These are phyloP conservation scores for Scelioninae gen. 1 DNA, from an alignment of 2,888 invertebrate genomes.

Conservation along the genomic window DNA sequence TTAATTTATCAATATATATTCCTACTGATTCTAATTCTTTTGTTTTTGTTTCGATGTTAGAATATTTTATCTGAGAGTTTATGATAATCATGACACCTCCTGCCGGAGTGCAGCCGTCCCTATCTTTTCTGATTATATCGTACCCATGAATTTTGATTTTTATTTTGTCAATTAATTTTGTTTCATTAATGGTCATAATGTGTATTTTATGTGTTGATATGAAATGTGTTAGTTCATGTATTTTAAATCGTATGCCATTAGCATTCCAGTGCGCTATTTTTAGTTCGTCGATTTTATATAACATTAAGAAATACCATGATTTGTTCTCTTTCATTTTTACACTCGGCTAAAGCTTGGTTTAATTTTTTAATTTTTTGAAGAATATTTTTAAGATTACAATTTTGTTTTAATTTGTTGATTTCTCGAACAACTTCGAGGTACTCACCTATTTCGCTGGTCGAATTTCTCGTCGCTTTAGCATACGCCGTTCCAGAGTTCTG, in stretches of 20 bases:
- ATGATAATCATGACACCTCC: not conserved
- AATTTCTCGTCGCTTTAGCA: too few species aligned
- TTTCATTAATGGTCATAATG: not conserved
- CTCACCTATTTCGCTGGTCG: too few species aligned
- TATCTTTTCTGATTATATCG: not conserved
- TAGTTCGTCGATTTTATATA: not conserved
- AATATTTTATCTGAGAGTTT: not conserved
- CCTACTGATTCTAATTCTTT: not conserved
- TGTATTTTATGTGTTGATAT: not conserved
- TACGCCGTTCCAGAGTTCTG: too few species aligned
- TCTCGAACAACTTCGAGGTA: too few species aligned
- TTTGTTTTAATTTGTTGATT: too few species aligned
- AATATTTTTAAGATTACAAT: not conserved
- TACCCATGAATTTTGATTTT: not conserved
- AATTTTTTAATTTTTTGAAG: not conserved
- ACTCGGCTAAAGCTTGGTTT: not conserved
- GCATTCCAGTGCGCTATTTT: conserved; percentile 3
- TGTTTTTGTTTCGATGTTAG: not conserved
- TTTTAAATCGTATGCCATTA: not conserved
- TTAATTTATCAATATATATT: not conserved
- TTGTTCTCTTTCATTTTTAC: not conserved
- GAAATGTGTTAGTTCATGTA: not conserved
- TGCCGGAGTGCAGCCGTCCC: not conserved
- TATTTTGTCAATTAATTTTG: not conserved
- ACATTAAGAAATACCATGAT: not conserved